These are phyloP conservation scores for Scolanthus callimorphus DNA, from an alignment of 92 coral and sea anemone genomes.

Conservation along the genomic window DNA sequence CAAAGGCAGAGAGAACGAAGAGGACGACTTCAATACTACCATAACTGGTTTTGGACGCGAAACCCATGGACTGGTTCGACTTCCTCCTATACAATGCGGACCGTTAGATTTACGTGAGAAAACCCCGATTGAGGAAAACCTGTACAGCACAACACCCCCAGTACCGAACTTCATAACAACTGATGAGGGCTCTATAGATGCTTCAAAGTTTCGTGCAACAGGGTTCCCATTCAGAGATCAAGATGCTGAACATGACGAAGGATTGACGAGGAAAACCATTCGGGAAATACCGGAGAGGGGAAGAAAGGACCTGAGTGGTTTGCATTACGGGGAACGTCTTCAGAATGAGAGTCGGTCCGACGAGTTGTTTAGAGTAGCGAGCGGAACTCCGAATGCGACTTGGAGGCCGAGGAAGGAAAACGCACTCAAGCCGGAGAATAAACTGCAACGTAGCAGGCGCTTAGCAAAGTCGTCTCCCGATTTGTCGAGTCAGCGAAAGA, in stretches of 20 bases:
- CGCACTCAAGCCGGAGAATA: not conserved
- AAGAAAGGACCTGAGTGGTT: not conserved
- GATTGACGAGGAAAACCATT: not conserved
- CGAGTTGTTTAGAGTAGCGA: not conserved
- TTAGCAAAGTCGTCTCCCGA: slow-evolving; percentile 65
- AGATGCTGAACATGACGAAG: not conserved
- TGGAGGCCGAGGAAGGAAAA: not conserved
- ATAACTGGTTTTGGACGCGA: slow-evolving; percentile 51
- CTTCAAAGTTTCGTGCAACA: not conserved
- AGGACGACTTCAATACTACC: slow-evolving; percentile 3
- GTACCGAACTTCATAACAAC: not conserved
- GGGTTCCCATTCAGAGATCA: not conserved
- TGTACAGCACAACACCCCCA: not conserved
- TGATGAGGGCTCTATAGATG: not conserved
- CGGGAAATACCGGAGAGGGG: not conserved
- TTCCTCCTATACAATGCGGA: slow-evolving; percentile 70
- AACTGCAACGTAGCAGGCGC: slow-evolving; percentile 39
- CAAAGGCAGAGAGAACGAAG: slow-evolving; percentile 20
- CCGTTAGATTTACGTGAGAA: not conserved
- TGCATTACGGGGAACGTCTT: not conserved
- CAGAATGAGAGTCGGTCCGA: not conserved
- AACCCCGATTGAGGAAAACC: not conserved
- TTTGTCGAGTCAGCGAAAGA: slow-evolving; percentile 26
- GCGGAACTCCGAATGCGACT: not conserved
- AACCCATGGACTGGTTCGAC: slow-evolving; percentile 70